A percentile compares a stretch with the other conserved stretches of the same genome.
phyloP scores from a whole-genome alignment of 2,888 invertebrate genomes.

The Podotricha telesiphe region DNA sequence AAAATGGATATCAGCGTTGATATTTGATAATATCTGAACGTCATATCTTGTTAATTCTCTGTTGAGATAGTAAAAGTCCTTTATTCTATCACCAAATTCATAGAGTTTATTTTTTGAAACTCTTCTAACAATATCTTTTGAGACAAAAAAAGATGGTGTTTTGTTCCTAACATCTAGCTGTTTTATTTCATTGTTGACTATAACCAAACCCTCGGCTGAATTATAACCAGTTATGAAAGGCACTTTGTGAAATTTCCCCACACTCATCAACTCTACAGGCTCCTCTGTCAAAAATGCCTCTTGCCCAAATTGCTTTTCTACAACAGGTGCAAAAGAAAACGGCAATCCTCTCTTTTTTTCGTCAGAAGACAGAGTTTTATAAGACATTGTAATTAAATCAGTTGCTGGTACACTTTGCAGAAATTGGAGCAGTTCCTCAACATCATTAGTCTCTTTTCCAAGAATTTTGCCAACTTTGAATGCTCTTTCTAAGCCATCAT shows the following conservation, averaged over 20 bases:
- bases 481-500: constrained; percentile 47
- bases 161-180: constrained; percentile 51
- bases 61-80: constrained; percentile 46
- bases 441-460: constrained; percentile 48
- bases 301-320: constrained; percentile 56
- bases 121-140: constrained; percentile 50
- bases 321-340: constrained; percentile 54
- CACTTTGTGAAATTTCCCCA: constrained; percentile 48
- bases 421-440: constrained; percentile 48
- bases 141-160: constrained; percentile 49
- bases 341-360: constrained; percentile 52
- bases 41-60: constrained; percentile 46
- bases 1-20: constrained; percentile 48
- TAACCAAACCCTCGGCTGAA: constrained; percentile 53
- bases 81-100: constrained; percentile 49
- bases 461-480: constrained; percentile 50
- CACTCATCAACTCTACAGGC: constrained; percentile 49
- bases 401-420: constrained; percentile 48
- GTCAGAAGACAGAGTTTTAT: constrained; percentile 49
- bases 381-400: constrained; percentile 49
- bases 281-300: constrained; percentile 53
- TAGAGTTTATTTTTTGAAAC: constrained; percentile 41
- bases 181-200: constrained; percentile 43
- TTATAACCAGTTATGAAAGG: constrained; percentile 56
- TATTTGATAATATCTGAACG: constrained; percentile 35